These are phyloP conservation scores for Manduca sexta DNA, from an alignment of 1,140 invertebrate genomes.

Conservation along the genomic window DNA sequence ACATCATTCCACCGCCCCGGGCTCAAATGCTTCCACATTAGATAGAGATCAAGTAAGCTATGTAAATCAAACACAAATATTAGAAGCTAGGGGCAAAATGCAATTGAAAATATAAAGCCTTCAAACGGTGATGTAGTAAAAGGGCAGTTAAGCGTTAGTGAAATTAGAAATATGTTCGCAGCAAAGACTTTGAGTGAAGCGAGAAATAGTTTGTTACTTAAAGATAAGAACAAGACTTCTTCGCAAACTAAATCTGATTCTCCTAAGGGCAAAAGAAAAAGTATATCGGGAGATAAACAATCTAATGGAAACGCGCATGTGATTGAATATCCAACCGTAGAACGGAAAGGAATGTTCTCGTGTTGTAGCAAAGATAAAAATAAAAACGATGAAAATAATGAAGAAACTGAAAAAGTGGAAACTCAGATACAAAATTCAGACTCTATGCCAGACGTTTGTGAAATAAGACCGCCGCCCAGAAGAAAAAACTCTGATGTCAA, in stretches of 20 bases:
- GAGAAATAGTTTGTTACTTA: conserved; percentile 67
- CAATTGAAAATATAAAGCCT: conserved; percentile 30
- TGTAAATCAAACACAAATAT: conserved; percentile 52
- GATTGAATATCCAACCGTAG: conserved; percentile 79
- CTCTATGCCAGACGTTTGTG: conserved; percentile 62
- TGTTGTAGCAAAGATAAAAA: conserved; percentile 77
- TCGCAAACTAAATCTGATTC: conserved; percentile 55
- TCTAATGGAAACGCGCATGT: conserved; percentile 68
- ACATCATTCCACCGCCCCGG: conserved; percentile 88
- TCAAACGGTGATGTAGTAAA: conserved; percentile 66
- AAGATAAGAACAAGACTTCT: conserved; percentile 60
- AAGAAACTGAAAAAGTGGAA: conserved; percentile 53
- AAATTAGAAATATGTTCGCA: conserved; percentile 71
- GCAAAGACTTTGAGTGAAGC: conserved; percentile 68
- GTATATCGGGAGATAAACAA: conserved; percentile 48
- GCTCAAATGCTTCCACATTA: conserved; percentile 61
- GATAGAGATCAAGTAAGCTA: conserved; percentile 56
- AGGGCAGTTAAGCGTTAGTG: conserved; percentile 67
- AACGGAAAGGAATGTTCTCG: conserved; percentile 79
- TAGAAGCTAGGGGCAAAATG: conserved; percentile 38
- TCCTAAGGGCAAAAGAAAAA: conserved; percentile 66
- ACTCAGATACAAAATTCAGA: conserved; percentile 50
- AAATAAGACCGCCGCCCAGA: conserved; percentile 74
- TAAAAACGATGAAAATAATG: conserved; percentile 58
- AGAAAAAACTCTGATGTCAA: conserved; percentile 69